Evolutionary conservation across 2,888 invertebrate genomes (phyloP), one percentile per base, ranked within the genome.

Genomic region (Hoplodrina ambigua): DNA sequence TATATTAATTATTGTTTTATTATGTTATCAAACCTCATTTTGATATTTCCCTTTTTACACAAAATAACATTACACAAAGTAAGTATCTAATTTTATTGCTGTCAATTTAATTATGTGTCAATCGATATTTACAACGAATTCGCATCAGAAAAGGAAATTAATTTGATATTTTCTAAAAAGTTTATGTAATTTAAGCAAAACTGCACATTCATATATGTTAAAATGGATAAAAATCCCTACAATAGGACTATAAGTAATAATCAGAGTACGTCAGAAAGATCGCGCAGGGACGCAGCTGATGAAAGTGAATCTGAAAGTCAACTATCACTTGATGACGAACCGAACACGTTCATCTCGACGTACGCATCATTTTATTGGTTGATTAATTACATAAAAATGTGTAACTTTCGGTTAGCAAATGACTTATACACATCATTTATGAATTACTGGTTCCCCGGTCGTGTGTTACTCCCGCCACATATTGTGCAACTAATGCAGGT

Each of bases 351-450:
- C 1, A 50, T 52, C 82, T 81, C 93, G 81, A 91, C 90, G 94
- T 95, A 95, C 90, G 94, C 89, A 86, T 87, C 87, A 77, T 84
- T 94, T 90, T 87, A 81, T 87, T 92, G 89, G 89, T 90, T 91
- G 69, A 81, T 91, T 85, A 79, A 72, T 85, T 94, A 94, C 81
- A 79, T 87, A 77, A 88, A 84, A 89, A 92, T 92, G 91, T 94
- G 92, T 80, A 62, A 88, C 19, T 75, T 70, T 62, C 93, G 95
- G 63, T 88, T 94, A 86, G 81, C 86, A 15, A 91, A 87, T 84
- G 95, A 95, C 78, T 78, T 93, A 59, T 86, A 87, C 74, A 74
- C 81, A 68, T 86, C 93, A 41, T 69, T 90, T 20, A 69, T 90
- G 71, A 82, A 80, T 67, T 88, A 89, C 74, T 81, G 93, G 84